These are phyloP conservation scores for Stegodyphus dumicola DNA, from an alignment of 1,140 invertebrate species.

Conservation along the genomic window DNA sequence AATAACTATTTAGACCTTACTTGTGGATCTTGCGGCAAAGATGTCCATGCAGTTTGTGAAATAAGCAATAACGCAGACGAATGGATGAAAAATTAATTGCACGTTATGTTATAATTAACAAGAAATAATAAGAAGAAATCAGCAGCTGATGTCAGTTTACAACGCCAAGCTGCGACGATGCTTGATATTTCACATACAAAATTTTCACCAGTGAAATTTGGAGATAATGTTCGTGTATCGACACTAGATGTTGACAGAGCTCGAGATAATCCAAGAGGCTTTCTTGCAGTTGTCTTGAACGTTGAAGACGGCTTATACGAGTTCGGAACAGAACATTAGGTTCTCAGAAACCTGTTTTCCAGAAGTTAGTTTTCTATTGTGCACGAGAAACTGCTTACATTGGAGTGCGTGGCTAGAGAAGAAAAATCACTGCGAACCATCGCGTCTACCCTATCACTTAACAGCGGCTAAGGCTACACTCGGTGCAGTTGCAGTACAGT, in stretches of 20 bases:
- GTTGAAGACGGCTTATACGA: background rate
- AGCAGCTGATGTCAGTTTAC: background rate
- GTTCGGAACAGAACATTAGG: background rate
- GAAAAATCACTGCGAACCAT: constrained; percentile 28
- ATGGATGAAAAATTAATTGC: background rate
- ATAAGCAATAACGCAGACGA: background rate
- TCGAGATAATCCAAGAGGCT: background rate
- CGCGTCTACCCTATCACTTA: background rate
- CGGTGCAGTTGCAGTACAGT: background rate
- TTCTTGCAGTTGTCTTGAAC: background rate
- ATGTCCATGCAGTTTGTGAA: background rate
- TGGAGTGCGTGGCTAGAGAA: constrained; percentile 6
- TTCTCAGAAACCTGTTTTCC: background rate
- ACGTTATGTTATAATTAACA: background rate
- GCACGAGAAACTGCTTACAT: constrained; percentile 13
- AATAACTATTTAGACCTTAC: background rate
- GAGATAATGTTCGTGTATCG: background rate
- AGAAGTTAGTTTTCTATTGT: constrained; percentile 15
- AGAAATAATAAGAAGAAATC: background rate
- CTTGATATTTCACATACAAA: background rate
- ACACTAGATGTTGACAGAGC: background rate
- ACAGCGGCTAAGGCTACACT: background rate
- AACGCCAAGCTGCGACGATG: background rate
- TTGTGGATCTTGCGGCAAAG: background rate
- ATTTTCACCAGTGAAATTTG: background rate